Conservation (phyloP, 2,113 vertebrate species). For the Casuarius casuarius region DNA sequence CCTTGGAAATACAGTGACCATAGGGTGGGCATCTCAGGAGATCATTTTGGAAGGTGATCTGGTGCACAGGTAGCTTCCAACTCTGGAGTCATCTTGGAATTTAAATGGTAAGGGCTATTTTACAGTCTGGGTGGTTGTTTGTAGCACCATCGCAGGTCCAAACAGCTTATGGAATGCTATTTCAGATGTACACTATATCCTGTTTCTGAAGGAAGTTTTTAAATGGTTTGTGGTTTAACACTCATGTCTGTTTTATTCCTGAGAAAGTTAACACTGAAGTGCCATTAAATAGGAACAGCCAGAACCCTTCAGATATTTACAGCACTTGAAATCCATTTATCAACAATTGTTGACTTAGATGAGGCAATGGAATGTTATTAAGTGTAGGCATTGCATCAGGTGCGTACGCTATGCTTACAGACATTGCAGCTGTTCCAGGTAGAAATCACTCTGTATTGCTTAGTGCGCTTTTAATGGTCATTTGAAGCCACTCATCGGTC, state of each 20-base stretch:
- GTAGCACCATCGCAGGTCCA: not conserved
- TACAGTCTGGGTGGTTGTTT: not conserved
- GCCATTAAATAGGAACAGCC: not conserved
- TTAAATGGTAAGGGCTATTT: not conserved
- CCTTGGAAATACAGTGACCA: not conserved
- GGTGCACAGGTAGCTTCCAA: not conserved
- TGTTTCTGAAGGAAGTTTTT: not conserved
- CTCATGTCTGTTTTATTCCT: not conserved
- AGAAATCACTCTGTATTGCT: slow-evolving; percentile 15
- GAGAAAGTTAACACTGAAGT: not conserved
- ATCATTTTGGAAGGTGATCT: not conserved
- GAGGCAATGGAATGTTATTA: not conserved
- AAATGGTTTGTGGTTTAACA: not conserved
- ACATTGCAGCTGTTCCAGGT: not conserved
- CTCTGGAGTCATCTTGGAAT: not conserved
- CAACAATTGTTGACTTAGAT: not conserved
- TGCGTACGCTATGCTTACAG: not conserved
- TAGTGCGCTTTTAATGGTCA: not conserved
- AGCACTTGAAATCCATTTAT: slow-evolving; percentile 35
- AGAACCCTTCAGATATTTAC: not conserved
- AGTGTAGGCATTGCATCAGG: not conserved
- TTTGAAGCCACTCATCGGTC: not conserved
- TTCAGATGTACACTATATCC: not conserved
- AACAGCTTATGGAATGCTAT: not conserved
- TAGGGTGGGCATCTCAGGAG: not conserved